These are phyloP conservation scores for Patiria miniata DNA, from an alignment of 35 echinoderm and acorn worm genomes.

Conservation along the genomic window DNA sequence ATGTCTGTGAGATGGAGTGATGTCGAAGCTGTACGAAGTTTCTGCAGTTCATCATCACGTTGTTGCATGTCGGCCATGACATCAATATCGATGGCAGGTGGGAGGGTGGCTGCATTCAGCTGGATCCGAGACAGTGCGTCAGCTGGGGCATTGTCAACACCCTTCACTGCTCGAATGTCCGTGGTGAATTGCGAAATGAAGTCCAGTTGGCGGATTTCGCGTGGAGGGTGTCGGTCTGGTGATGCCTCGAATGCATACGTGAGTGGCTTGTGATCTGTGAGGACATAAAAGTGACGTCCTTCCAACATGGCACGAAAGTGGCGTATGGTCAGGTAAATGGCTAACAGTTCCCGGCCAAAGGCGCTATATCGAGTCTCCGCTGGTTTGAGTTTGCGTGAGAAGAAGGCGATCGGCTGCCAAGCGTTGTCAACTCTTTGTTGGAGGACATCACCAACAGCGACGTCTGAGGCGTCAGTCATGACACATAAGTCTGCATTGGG, in stretches of 20 bases:
- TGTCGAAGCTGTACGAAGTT: background rate
- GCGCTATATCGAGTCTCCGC: slow-evolving; percentile 59
- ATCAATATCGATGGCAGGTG: too few species aligned
- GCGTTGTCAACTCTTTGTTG: slow-evolving; percentile 20
- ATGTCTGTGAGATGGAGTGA: background rate
- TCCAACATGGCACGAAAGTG: slow-evolving; percentile 44
- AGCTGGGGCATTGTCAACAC: slow-evolving; percentile 31
- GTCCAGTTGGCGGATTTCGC: slow-evolving; percentile 54
- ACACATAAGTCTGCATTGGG: slow-evolving; percentile 29
- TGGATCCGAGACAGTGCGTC: background rate
- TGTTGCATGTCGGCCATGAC: too few species aligned
- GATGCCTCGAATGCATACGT: slow-evolving; percentile 38
- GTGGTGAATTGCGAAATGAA: slow-evolving; percentile 54
- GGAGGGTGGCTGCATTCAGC: too few species aligned
- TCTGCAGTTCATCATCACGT: too few species aligned
- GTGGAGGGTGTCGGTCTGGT: slow-evolving; percentile 47
- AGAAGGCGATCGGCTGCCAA: slow-evolving; percentile 52
- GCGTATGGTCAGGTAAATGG: slow-evolving; percentile 31
- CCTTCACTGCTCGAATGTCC: slow-evolving; percentile 23
- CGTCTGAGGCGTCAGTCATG: slow-evolving; percentile 56
- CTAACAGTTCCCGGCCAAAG: slow-evolving; percentile 63
- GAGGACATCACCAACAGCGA: slow-evolving; percentile 40
- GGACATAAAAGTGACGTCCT: slow-evolving; percentile 4
- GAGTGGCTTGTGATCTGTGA: background rate
- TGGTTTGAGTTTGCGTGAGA: slow-evolving; percentile 43